Conservation (phyloP, 2,888 invertebrate genomes). For the Smittia sp. region DNA sequence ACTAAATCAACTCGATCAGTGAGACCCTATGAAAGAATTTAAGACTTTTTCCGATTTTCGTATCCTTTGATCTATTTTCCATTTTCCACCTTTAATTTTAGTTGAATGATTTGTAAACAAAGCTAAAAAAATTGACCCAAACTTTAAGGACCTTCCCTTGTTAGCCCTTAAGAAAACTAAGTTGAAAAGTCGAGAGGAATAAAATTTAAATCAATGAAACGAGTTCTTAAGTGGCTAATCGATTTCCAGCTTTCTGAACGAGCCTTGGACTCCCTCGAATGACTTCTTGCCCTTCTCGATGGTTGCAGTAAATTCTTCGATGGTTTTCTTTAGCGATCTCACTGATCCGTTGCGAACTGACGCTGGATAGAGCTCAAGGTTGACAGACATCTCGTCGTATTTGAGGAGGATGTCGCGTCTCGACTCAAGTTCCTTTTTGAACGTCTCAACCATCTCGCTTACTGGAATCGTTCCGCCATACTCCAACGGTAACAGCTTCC, state of each 20-base stretch:
- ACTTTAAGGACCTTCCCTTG: too few species aligned
- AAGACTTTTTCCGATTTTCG: too few species aligned
- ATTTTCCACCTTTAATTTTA: too few species aligned
- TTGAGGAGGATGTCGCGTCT: not conserved
- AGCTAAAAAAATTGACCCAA: too few species aligned
- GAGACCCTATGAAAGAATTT: too few species aligned
- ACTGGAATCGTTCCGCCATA: conserved; percentile 82
- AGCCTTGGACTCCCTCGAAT: conserved; percentile 66
- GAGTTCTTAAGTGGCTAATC: conserved; percentile 58
- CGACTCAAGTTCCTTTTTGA: conserved; percentile 64
- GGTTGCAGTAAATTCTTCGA: conserved; percentile 46
- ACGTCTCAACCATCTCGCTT: conserved; percentile 69
- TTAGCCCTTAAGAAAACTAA: too few species aligned
- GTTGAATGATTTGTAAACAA: too few species aligned
- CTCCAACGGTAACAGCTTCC: conserved; percentile 69
- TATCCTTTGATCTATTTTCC: too few species aligned
- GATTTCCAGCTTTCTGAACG: conserved; percentile 75
- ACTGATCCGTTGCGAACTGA: conserved; percentile 72
- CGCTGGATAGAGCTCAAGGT: conserved; percentile 66
- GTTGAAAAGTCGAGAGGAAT: too few species aligned
- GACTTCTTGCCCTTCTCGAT: conserved; percentile 52
- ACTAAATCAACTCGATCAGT: too few species aligned
- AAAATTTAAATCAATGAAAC: too few species aligned
- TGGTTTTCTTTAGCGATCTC: conserved; percentile 61
- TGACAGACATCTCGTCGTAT: conserved; percentile 65